Evolutionary conservation across 2,888 invertebrate species (phyloP).

Genomic region (Congeria kusceri): DNA sequence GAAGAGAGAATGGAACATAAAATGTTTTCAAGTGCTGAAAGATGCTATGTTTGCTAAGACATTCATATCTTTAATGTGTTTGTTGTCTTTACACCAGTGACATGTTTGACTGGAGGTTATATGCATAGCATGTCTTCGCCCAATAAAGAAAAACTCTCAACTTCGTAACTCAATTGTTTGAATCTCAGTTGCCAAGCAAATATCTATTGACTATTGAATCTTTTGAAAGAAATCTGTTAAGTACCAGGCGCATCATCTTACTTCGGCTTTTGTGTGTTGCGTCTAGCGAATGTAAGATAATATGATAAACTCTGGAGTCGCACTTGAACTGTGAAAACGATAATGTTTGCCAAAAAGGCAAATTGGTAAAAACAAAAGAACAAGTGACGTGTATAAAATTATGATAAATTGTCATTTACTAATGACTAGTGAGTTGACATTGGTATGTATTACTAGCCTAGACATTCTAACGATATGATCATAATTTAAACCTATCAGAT

Average conservation of each 20-base stretch:
- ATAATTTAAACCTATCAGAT: no score
- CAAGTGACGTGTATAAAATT: not conserved
- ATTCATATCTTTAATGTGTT: no score
- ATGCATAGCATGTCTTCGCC: no score
- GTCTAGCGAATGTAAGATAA: conserved; percentile 22
- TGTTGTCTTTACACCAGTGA: not conserved
- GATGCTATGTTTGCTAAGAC: no score
- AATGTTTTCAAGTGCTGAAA: no score
- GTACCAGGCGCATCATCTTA: conserved; percentile 33
- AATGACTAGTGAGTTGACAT: no score
- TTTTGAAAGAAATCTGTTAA: conserved; percentile 33
- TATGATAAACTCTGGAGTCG: conserved; percentile 13
- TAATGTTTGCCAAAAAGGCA: not conserved
- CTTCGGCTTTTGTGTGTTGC: conserved; percentile 2
- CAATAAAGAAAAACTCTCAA: not conserved
- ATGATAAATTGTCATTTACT: no score
- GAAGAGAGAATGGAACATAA: no score
- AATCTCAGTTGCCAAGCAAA: conserved; percentile 39
- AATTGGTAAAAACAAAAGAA: conserved; percentile 3
- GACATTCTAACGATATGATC: no score
- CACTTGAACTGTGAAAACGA: conserved; percentile 5
- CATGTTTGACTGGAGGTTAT: conserved; percentile 1
- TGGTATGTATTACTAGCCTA: no score
- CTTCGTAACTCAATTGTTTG: conserved; percentile 22
- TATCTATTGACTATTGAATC: conserved; percentile 42